Evolutionary conservation across 2,797 vertebrate genomes (phyloP).

Genomic region (Alectoris magna): DNA sequence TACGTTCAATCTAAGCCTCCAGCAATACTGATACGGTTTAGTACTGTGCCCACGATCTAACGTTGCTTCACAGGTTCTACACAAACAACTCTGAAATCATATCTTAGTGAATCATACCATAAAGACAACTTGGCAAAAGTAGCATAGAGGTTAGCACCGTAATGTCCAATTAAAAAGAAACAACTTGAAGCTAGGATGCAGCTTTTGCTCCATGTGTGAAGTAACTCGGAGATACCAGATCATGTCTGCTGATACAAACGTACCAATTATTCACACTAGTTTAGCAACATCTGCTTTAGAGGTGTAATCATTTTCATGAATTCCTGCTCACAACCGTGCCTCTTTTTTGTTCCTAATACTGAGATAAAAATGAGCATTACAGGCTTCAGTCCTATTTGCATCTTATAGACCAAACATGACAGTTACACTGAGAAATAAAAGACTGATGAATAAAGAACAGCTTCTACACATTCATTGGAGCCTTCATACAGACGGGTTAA

Average conservation of each 20-base stretch:
- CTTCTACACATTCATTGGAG: not conserved
- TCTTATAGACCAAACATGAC: constrained; percentile 43
- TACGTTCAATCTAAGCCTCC: not conserved
- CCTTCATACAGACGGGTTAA: not conserved
- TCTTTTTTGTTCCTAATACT: not conserved
- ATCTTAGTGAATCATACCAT: not conserved
- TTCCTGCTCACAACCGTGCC: constrained; percentile 38
- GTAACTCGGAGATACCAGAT: not conserved
- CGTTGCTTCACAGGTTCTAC: not conserved
- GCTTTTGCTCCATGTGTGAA: not conserved
- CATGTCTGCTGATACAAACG: constrained; percentile 28
- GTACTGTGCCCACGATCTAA: not conserved
- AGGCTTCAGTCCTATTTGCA: not conserved
- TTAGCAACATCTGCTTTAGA: constrained; percentile 6
- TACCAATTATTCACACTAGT: constrained; percentile 1
- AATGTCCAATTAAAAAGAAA: not conserved
- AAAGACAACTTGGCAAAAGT: not conserved
- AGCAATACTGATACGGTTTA: not conserved
- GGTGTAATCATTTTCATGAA: constrained; percentile 40
- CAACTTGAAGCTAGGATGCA: not conserved
- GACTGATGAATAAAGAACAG: not conserved
- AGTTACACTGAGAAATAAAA: not conserved
- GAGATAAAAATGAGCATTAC: constrained; percentile 53
- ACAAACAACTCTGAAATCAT: not conserved
- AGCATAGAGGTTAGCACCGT: not conserved